These are phyloP conservation scores for Brachionichthys hirsutus DNA, from an alignment of 2,113 vertebrate species.

Conservation along the genomic window DNA sequence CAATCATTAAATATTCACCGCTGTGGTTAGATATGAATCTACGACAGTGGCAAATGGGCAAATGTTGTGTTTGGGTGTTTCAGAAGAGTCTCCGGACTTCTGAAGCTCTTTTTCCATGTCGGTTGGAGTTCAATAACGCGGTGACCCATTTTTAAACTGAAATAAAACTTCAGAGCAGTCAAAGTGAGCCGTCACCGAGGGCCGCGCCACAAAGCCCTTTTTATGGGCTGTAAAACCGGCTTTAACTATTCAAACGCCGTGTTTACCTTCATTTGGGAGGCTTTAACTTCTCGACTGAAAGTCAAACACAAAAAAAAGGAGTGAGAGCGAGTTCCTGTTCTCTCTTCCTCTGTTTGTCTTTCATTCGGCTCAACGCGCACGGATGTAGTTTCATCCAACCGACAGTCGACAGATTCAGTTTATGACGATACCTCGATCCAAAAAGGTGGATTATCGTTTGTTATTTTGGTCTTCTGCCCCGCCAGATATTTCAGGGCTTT, in stretches of 20 bases:
- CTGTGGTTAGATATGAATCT: too few relatives aligned
- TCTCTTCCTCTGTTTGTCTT: constrained; percentile 6
- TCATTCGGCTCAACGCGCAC: neutral
- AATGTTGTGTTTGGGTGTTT: too few relatives aligned
- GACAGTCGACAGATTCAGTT: neutral
- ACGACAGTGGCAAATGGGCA: too few relatives aligned
- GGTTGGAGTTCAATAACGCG: too few relatives aligned
- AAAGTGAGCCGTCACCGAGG: too few relatives aligned
- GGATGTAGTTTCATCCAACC: neutral
- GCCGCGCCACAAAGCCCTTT: too few relatives aligned
- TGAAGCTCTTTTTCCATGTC: too few relatives aligned
- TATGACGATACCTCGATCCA: neutral
- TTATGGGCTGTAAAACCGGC: constrained; percentile 6
- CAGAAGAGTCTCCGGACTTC: too few relatives aligned
- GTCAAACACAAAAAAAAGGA: neutral
- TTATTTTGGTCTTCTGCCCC: neutral
- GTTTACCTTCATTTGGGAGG: constrained; percentile 4
- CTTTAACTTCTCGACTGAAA: neutral
- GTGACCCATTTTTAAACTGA: too few relatives aligned
- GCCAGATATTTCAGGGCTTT: neutral
- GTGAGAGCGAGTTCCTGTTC: constrained; percentile 2
- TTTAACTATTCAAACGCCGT: constrained; percentile 5
- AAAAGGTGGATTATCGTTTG: too few relatives aligned
- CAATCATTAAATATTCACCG: too few relatives aligned
- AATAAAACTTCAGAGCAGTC: too few relatives aligned